Conservation (phyloP, 1,140 invertebrate species). For the Cecropterus lyciades region DNA sequence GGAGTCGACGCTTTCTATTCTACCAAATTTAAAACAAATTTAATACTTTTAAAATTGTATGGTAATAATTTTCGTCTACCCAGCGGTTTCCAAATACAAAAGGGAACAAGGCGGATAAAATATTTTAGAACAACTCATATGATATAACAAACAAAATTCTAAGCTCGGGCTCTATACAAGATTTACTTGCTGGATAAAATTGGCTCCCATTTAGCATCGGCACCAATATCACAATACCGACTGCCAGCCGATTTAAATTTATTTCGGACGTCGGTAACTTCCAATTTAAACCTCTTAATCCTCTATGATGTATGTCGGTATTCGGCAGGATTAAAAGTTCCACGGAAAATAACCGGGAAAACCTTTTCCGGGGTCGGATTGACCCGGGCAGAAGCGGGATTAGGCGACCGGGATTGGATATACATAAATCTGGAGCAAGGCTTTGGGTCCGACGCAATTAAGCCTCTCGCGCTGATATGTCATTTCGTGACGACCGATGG, state of each 20-base stretch:
- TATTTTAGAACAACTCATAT: constrained; percentile 18
- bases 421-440: constrained; percentile 80
- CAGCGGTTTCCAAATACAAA: too few species aligned
- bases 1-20: too few species aligned
- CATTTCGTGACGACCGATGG: constrained; percentile 71
- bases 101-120: neutral
- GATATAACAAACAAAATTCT: constrained; percentile 45
- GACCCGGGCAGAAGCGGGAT: constrained; percentile 79
- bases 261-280: constrained; percentile 84
- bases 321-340: constrained; percentile 83
- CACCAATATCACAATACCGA: constrained; percentile 81
- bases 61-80: too few species aligned
- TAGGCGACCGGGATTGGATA: constrained; percentile 81
- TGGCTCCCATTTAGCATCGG: constrained; percentile 77
- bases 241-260: constrained; percentile 83
- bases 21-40: too few species aligned
- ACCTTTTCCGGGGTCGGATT: constrained; percentile 82
- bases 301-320: constrained; percentile 84
- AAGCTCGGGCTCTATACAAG: constrained; percentile 62
- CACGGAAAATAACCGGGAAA: constrained; percentile 84
- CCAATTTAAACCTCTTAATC: constrained; percentile 84
- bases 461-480: constrained; percentile 75
- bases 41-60: too few species aligned
- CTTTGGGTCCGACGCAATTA: constrained; percentile 79
- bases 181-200: constrained; percentile 77